Base-by-base conservation (phyloP, 2,797 vertebrate genomes). In the Gephyroberyx darwinii region DNA sequence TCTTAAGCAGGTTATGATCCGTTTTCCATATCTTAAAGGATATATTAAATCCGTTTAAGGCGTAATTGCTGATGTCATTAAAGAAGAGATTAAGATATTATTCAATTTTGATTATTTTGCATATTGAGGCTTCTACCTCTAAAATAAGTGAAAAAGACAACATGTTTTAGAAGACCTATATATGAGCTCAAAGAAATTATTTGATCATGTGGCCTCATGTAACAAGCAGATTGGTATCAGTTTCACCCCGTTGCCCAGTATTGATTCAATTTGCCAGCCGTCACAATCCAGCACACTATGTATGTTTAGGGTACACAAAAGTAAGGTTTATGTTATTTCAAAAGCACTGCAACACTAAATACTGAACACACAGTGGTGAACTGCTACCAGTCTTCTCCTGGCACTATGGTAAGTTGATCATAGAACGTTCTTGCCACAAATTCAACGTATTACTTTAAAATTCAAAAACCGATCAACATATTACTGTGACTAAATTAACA, bases 71-170 rank as follows among this genome's bases (percentile, higher is more conserved):
- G 67, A 89, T 80, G 73, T 71, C 72, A 87, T 83, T 86, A 84
- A 84, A 75, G 68, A 81, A 55, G 67, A 83, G 87, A 87, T 91
- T 86, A 91, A 73, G 68, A 86, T 77, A 77, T 85, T 70, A 84
- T 87, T 84, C 75, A 89, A 82, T 85, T 84, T 47, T n/a, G 82
- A 90, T 88, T 88, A 80, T 87, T 86, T 70, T 80, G 69, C 65
- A 57, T 77, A 69, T 78, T 51, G 78, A 75, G 22, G 62, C 45
- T 56, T 65, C 75, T 65, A 62, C 48, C 62, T 81, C 19, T 63
- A 66, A 58, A 74, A 74, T 63, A 47, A 72, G 33, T 55, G 8
- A 69, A 56, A 68, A 17, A 22, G n/a, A 39, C 12, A 33, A 45
- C 12, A 64, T 2, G 3, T 20, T 35, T 70, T 39, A 31, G 45